Evolutionary conservation across 1,140 invertebrate species (phyloP), one percentile per base, ranked within the genome.

Genomic region (Sinonovacula constricta): DNA sequence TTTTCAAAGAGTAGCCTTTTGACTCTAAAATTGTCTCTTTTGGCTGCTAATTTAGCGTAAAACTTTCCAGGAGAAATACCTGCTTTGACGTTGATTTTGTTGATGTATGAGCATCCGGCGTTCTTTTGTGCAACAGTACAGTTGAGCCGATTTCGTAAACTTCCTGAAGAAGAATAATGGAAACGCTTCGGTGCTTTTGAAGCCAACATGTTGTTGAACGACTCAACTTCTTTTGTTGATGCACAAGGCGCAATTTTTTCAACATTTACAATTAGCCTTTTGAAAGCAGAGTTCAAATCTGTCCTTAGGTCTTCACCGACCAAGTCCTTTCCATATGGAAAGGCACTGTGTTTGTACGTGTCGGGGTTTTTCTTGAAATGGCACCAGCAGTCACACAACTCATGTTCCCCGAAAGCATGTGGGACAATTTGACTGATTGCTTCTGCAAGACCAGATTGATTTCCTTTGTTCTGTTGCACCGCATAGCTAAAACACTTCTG

Each of bases 141-240:
- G 24, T 24, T 56, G 10, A 56, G 5, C 7, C 54, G 10, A 7
- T 56, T 26, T n/a, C n/a, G n/a, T n/a, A n/a, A n/a, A n/a, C n/a
- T n/a, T n/a, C n/a, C n/a, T n/a, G 54, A 56, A 12, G 54, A 10
- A n/a, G 54, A 56, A 56, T 56, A 56, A 56, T 56, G 54, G 22
- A 10, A 56, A 12, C 54, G 10, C 24, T 56, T 56, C 10, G 54
- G 54, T 14, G 54, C 54, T 24, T 24, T 56, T 14, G 54, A 56
- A 26, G 54, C 54, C 7, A 56, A 56, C 54, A 56, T 56, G 7
- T 56, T 56, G 24, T 24, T 56, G 5, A 56, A 56, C 7, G 54
- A 56, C 24, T 56, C 14, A 12, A 56, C 22, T 10, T 56, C 54
- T 56, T 56, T 56, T 14, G 54, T 56, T 56, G 54, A 56, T 5